A percentile compares a stretch with the other conserved stretches of the same genome.
Evolutionary conservation across 2,888 invertebrate genomes (phyloP).

Genomic region (Julus scandinavius): DNA sequence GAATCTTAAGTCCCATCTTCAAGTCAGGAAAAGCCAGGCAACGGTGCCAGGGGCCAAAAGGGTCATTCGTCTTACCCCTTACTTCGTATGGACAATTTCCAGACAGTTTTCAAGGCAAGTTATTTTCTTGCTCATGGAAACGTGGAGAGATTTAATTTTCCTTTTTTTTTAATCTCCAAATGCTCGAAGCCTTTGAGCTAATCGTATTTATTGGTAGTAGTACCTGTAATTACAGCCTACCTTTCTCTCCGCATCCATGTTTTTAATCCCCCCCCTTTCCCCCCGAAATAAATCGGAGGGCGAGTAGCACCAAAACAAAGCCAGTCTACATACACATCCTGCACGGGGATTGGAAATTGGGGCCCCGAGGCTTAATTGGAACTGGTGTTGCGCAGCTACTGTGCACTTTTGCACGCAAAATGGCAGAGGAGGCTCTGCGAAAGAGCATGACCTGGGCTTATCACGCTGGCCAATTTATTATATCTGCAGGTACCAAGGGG

Average conservation of each 20-base stretch:
- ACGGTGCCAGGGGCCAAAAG: neutral
- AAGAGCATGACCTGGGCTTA: neutral
- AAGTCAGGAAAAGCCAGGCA: neutral
- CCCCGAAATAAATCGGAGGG: neutral
- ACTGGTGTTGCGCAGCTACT: neutral
- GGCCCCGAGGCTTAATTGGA: neutral
- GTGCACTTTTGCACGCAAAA: neutral
- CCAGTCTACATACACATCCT: neutral
- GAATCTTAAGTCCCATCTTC: neutral
- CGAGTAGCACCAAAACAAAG: neutral
- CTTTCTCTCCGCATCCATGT: neutral
- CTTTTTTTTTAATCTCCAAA: neutral
- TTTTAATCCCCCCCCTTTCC: too few species aligned
- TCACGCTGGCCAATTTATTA: neutral
- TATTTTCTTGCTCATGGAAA: neutral
- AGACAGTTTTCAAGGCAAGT: neutral
- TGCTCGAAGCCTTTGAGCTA: neutral
- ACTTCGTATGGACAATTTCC: neutral
- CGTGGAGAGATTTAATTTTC: neutral
- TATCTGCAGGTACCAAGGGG: neutral
- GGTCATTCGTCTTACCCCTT: neutral
- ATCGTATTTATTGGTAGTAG: neutral
- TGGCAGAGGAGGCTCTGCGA: neutral
- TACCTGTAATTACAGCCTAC: neutral
- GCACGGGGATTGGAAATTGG: neutral